A percentile compares a stretch with the other conserved stretches of the same genome.
These are phyloP conservation scores for Priocnemis perturbator DNA, from an alignment of 2,888 invertebrate genomes.

Conservation along the genomic window DNA sequence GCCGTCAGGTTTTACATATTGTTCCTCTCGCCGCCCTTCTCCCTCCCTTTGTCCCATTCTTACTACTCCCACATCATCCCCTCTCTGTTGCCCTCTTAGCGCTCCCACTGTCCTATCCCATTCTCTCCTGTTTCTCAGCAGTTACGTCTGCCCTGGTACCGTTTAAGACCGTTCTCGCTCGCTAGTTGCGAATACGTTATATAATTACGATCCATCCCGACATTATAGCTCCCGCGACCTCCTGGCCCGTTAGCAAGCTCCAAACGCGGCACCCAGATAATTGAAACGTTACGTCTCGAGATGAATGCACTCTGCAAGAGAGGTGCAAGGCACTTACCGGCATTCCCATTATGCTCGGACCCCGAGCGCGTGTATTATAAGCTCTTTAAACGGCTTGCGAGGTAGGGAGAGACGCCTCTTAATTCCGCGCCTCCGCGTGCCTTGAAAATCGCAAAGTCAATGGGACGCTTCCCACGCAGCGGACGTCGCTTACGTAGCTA, in stretches of 20 bases:
- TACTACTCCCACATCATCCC: constrained; percentile 32
- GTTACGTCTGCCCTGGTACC: background rate
- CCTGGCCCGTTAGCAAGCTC: constrained; percentile 8
- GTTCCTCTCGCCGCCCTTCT: no score
- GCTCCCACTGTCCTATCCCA: background rate
- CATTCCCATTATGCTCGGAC: no score
- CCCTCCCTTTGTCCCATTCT: constrained; percentile 7
- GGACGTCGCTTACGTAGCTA: no score
- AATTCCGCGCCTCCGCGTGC: no score
- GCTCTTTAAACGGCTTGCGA: no score
- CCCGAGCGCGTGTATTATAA: no score
- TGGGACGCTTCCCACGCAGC: no score
- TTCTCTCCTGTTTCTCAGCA: background rate
- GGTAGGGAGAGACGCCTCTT: no score
- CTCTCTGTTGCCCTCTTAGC: constrained; percentile 12
- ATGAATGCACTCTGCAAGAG: no score
- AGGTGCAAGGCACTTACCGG: no score
- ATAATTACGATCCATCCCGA: constrained; percentile 61
- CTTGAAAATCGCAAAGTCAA: no score
- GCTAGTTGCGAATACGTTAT: constrained; percentile 47
- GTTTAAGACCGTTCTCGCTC: no score
- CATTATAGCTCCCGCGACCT: constrained; percentile 60
- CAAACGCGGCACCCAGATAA: background rate
- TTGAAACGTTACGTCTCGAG: constrained; percentile 5
- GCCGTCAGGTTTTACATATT: background rate